phyloP scores from a whole-genome alignment of 2,113 vertebrate genomes.

The Solea solea region DNA sequence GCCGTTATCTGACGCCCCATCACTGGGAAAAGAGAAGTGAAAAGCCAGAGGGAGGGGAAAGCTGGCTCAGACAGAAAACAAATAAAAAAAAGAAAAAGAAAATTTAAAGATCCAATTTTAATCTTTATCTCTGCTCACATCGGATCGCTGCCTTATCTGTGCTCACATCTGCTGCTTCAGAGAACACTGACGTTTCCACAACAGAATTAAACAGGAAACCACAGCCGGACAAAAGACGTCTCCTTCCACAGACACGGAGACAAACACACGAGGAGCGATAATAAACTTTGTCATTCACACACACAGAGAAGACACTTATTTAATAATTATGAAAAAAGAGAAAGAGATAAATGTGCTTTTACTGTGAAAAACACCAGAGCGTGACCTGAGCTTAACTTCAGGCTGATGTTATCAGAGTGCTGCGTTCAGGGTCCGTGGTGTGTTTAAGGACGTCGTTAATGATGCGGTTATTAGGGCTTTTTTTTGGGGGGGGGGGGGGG shows the following conservation, averaged over 20 bases:
- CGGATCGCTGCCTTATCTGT: slow-evolving; percentile 82
- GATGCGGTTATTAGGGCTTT: not conserved
- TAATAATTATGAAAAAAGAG: not conserved
- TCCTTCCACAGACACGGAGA: not conserved
- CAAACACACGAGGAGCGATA: not conserved
- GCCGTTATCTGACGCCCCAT: slow-evolving; percentile 80
- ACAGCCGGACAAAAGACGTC: slow-evolving; percentile 60
- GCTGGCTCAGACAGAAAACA: slow-evolving; percentile 81
- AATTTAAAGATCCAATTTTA: slow-evolving; percentile 82
- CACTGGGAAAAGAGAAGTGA: slow-evolving; percentile 80
- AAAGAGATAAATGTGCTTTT: not conserved
- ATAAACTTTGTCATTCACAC: not conserved
- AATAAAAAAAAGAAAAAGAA: slow-evolving; percentile 56
- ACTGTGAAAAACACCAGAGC: not conserved
- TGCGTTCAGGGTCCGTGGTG: not conserved
- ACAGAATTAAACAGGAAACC: slow-evolving; percentile 84
- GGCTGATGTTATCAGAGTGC: not conserved
- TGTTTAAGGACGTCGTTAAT: not conserved
- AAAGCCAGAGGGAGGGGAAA: slow-evolving; percentile 69
- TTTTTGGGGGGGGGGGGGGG: no score
- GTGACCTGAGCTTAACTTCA: not conserved
- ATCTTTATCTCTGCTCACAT: slow-evolving; percentile 81
- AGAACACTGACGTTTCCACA: slow-evolving; percentile 83
- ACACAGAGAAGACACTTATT: not conserved
- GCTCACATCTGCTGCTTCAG: slow-evolving; percentile 81